phyloP scores from a whole-genome alignment of 2,113 vertebrate genomes.

The Phodopus roborovskii region DNA sequence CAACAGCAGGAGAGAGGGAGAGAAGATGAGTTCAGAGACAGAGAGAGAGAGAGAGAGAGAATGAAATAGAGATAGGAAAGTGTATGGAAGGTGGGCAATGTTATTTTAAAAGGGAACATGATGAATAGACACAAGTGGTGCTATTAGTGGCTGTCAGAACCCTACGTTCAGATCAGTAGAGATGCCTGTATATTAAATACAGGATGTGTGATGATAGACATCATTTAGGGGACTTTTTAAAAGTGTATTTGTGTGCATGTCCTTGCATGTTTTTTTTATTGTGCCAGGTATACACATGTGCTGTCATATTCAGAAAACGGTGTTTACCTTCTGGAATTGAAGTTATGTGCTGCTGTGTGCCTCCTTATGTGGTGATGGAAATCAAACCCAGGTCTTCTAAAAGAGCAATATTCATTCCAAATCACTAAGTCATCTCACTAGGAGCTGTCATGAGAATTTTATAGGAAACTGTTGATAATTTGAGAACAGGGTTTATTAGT shows the following conservation, averaged over 20 bases:
- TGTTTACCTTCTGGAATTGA: too few species aligned
- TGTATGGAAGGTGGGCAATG: too few species aligned
- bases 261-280: neutral
- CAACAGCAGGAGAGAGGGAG: too few species aligned
- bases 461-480: neutral
- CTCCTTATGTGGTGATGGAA: neutral
- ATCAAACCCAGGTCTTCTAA: neutral
- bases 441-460: neutral
- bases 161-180: too few species aligned
- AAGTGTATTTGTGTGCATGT: neutral
- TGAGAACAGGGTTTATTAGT: neutral
- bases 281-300: neutral
- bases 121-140: too few species aligned
- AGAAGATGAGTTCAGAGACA: too few species aligned
- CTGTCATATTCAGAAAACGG: neutral
- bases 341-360: neutral
- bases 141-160: too few species aligned
- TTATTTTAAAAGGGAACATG: too few species aligned
- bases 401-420: neutral
- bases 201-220: neutral
- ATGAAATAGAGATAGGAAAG: too few species aligned
- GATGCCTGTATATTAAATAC: too few species aligned
- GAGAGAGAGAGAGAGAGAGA: too few species aligned
- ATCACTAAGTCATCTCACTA: neutral
- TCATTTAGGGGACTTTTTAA: neutral